phyloP scores from a whole-genome alignment of 2,888 invertebrate genomes.

The Phengaris arion region DNA sequence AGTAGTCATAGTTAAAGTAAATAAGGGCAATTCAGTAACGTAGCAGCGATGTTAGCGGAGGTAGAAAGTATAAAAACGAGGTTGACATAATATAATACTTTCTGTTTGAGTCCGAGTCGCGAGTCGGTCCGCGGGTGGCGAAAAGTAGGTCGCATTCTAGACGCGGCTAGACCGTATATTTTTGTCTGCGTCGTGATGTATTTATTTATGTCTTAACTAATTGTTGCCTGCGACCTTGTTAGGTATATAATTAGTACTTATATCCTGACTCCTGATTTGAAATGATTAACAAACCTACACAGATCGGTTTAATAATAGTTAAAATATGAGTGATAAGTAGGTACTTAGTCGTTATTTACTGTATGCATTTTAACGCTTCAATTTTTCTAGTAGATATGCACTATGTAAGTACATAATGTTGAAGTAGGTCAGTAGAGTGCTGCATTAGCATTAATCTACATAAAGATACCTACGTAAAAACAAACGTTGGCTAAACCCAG shows the following conservation, averaged over 20 bases:
- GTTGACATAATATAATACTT: conserved; percentile 20
- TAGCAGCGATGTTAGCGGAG: neutral
- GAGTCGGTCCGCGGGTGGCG: neutral
- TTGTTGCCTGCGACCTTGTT: neutral
- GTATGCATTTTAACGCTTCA: neutral
- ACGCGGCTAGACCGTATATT: conserved; percentile 21
- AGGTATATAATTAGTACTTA: neutral
- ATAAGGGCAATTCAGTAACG: neutral
- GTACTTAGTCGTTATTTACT: neutral
- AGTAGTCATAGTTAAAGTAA: neutral
- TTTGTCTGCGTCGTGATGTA: neutral
- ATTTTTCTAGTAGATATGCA: neutral
- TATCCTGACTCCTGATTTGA: neutral
- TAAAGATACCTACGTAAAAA: neutral
- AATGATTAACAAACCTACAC: neutral
- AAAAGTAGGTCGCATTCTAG: conserved; percentile 15
- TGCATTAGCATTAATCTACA: conserved; percentile 5
- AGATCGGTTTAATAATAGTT: neutral
- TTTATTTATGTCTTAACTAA: neutral
- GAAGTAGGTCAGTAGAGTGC: conserved; percentile 17
- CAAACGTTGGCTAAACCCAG: no score
- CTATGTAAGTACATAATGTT: conserved; percentile 4
- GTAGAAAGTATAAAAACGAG: conserved; percentile 21
- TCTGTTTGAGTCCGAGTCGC: conserved; percentile 2
- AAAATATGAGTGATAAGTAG: no score